Evolutionary conservation across 2,797 vertebrate genomes (phyloP), one percentile per base, ranked within the genome.

Genomic region (Scleropages formosus): DNA sequence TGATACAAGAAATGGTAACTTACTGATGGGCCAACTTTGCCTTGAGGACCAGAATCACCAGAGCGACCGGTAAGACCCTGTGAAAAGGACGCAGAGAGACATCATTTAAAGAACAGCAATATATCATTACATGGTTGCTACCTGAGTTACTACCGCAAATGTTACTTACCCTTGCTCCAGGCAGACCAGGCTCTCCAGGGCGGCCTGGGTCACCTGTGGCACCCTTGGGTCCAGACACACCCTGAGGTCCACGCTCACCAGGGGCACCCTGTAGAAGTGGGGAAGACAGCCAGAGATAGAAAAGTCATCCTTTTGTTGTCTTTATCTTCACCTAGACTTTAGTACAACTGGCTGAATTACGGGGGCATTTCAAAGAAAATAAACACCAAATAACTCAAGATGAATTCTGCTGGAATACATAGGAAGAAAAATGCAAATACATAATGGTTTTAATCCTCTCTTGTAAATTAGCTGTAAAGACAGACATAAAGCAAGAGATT

Each of bases 51-150:
- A 64, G 96, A 96, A 15, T 98, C 95, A 0, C 97, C 97, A 0
- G 96, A 95, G 61, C 97, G 95, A 73, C 96, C 97, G 15, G 97
- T 98, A 75, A 98, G 92, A 82, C 97, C 97, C 96, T 98, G 83
- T 0, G 39, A 71, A 66, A 16, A 75, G 18, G 63, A 73, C 74
- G 77, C 4, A 86, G 18, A 85, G 65, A 74, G 56, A 78, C 8
- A 39, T 61, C 49, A 31, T 69, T 69, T 22, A 53, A 49, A 51
- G 24, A 31, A 64, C 24, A 27, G 26, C 8, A 60, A 60, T 18
- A 60, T 20, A 3, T n/a, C 16, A 18, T 59, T 60, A 22, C 22
- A 62, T 13, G 8, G 62, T n/a, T 1, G 20, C 13, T 3, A 7
- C 20, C 4, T 24, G 20, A 12, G 62, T 2, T 39, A 39, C 39